phyloP scores from a whole-genome alignment of 2,888 invertebrate genomes.

The Lomographa bimaculata region DNA sequence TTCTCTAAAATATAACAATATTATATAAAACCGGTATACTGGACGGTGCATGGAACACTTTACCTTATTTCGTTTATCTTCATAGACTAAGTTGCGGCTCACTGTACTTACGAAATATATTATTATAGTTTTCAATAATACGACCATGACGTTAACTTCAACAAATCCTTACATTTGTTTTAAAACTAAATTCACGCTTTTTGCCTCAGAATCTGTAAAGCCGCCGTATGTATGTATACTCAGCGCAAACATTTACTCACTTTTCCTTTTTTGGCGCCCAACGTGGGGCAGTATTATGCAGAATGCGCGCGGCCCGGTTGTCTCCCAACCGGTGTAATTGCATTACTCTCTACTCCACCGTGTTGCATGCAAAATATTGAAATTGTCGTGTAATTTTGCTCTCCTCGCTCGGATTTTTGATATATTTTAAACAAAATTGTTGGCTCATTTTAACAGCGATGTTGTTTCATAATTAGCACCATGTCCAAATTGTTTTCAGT shows the following conservation, averaged over 20 bases:
- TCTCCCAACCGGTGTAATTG: constrained; percentile 44
- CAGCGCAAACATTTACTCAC: constrained; percentile 24
- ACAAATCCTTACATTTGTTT: too few species aligned
- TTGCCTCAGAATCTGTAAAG: constrained; percentile 9
- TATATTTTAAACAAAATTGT: constrained; percentile 33
- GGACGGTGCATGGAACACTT: too few species aligned
- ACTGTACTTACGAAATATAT: too few species aligned
- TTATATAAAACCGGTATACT: too few species aligned
- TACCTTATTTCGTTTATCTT: too few species aligned
- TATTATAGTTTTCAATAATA: too few species aligned
- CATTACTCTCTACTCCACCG: constrained; percentile 44
- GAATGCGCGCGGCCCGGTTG: constrained; percentile 35
- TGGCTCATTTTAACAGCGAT: constrained; percentile 8
- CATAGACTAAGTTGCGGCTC: too few species aligned
- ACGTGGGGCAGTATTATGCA: constrained; percentile 36
- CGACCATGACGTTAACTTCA: too few species aligned
- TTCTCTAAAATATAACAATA: too few species aligned
- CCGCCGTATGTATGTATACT: constrained; percentile 14
- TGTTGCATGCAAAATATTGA: constrained; percentile 54
- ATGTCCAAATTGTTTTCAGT: constrained; percentile 22
- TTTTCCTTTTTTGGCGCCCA: constrained; percentile 28
- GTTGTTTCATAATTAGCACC: constrained; percentile 20
- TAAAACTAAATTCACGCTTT: too few species aligned
- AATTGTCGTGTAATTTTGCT: constrained; percentile 46
- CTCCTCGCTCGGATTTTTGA: constrained; percentile 35